Conservation (phyloP, 2,113 vertebrate genomes). For the Octodon degus region DNA sequence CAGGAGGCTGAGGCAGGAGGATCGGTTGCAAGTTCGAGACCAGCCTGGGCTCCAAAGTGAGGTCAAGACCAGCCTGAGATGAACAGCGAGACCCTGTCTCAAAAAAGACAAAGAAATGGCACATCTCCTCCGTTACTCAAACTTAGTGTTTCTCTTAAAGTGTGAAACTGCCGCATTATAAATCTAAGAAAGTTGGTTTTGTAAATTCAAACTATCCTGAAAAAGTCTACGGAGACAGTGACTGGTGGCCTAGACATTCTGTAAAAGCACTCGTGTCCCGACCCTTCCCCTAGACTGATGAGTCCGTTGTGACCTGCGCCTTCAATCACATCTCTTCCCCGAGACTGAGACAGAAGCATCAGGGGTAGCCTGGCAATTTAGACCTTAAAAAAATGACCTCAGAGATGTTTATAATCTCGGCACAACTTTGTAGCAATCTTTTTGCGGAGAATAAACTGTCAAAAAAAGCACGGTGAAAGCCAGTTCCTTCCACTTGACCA, state of each 20-base stretch:
- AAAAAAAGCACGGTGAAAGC: not conserved
- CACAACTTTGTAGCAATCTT: not conserved
- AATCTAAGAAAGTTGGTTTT: constrained; percentile 37
- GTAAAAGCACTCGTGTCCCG: not conserved
- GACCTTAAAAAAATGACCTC: not conserved
- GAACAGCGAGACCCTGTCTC: no score
- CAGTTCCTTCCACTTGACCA: not conserved
- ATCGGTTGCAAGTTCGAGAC: no score
- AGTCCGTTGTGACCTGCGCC: not conserved
- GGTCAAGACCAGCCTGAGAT: no score
- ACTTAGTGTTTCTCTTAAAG: not conserved
- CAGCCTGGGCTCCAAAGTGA: no score
- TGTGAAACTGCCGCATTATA: not conserved
- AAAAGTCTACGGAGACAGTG: not conserved
- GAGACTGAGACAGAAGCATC: not conserved
- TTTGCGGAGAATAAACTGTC: constrained; percentile 8
- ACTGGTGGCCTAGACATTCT: constrained; percentile 1
- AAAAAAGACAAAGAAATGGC: no score
- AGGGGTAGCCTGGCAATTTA: not conserved
- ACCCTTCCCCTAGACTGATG: not conserved
- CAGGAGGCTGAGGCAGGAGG: no score
- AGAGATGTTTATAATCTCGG: not conserved
- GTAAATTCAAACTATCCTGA: constrained; percentile 41
- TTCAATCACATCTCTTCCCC: not conserved
- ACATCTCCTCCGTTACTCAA: constrained; percentile 26